A percentile compares a stretch with the other conserved stretches of the same genome.
Conservation (phyloP, 92 coral and sea anemone genomes). For the Zoanthus solanderi region DNA sequence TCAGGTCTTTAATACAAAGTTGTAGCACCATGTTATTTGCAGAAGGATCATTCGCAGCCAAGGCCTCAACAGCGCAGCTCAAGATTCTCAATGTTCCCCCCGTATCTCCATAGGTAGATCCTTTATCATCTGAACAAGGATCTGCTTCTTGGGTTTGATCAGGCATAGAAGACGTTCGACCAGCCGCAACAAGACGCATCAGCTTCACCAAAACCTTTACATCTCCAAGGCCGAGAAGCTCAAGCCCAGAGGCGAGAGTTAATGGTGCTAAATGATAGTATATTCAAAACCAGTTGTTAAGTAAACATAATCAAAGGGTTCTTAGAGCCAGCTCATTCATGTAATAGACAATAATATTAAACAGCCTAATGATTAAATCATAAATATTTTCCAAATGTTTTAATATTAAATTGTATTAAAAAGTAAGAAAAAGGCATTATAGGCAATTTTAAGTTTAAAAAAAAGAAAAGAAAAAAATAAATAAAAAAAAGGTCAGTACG, state of each 20-base stretch:
- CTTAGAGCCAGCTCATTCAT: too few relatives aligned
- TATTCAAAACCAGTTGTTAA: too few relatives aligned
- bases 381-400: too few relatives aligned
- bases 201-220: constrained; percentile 75
- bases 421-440: too few relatives aligned
- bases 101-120: constrained; percentile 19
- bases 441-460: too few relatives aligned
- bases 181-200: constrained; percentile 89
- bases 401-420: too few relatives aligned
- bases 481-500: too few relatives aligned
- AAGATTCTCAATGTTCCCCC: constrained; percentile 60
- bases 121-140: constrained; percentile 40
- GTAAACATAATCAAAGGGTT: too few relatives aligned
- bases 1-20: constrained; percentile 80
- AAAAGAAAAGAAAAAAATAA: too few relatives aligned
- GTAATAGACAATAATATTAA: too few relatives aligned
- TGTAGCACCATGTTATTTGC: constrained; percentile 72
- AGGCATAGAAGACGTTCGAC: constrained; percentile 63
- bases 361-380: too few relatives aligned
- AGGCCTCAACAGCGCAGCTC: constrained; percentile 80
- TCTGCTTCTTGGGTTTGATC: constrained; percentile 11
- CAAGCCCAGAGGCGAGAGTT: constrained; percentile 66
- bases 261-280: constrained; percentile 30
- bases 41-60: constrained; percentile 76
- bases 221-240: constrained; percentile 74